Conservation (phyloP, 1,140 invertebrate genomes). For the Campoletis sonorensis region DNA sequence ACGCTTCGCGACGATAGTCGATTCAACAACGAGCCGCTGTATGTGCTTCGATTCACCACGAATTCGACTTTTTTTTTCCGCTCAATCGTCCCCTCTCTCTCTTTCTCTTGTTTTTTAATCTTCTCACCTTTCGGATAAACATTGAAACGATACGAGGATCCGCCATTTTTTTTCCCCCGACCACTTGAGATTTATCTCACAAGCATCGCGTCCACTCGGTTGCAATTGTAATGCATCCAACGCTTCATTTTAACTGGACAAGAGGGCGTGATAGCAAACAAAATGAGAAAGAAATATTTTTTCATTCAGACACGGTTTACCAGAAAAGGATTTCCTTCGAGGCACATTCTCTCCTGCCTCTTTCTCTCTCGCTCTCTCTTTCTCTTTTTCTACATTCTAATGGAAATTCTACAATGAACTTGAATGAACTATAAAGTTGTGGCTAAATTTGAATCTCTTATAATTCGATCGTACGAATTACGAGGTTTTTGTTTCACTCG, state of each 20-base stretch:
- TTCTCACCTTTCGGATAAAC: slow-evolving; percentile 34
- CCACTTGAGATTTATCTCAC: not conserved
- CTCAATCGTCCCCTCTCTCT: slow-evolving; percentile 28
- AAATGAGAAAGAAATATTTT: no score
- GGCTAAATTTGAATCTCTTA: no score
- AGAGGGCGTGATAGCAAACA: not conserved
- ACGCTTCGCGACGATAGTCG: slow-evolving; percentile 19
- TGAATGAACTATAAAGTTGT: no score
- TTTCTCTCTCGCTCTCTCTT: no score
- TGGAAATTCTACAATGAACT: no score
- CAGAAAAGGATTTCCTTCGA: no score
- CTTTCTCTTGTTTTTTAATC: not conserved
- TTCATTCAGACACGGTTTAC: no score
- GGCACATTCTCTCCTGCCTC: no score
- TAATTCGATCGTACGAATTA: no score
- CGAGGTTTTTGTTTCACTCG: no score
- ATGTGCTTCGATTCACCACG: not conserved
- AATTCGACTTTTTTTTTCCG: slow-evolving; percentile 9
- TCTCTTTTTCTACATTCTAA: no score
- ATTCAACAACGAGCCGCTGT: not conserved
- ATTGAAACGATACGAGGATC: not conserved
- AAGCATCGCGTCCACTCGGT: not conserved
- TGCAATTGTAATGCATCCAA: not conserved
- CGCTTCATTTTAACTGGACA: not conserved
- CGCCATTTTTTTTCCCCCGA: not conserved